Base-by-base conservation (phyloP, 2,888 invertebrate species). In the Agrilus mali region DNA sequence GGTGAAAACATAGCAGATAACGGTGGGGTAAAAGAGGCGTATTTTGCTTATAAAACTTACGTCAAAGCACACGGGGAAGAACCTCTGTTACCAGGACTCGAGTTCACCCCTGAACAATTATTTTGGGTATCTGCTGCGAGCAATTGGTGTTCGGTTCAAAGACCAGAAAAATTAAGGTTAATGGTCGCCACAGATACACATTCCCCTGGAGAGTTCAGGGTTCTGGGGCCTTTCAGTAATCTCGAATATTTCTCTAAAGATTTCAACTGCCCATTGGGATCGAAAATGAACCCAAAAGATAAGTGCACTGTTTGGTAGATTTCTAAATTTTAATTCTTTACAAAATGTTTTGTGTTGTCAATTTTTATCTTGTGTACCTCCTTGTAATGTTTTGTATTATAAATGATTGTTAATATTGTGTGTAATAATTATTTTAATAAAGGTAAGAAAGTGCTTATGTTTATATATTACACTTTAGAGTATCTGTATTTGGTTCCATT, bases 1-100 rank as follows among this genome's bases (percentile, higher is more conserved):
- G 87, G 86, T 10, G 92, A 93, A 63, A 92, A 92, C 62, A 86
- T 93, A 41, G 90, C 92, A 0, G 93, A 93, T 60, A 89, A 90
- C 59, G 88, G 87, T 1, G 93, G 92, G 1, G 77, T 89, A 48
- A 89, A 88, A 20, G 42, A 37, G 3, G 47, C 47, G 3, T 41
- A 41, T 17, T 42, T 42, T 50, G 88, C 87, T 0, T 89, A 89
- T 62, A 71, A 77, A 38, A 72, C 75, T 7, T 87, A 84, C 84
- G 74, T 73, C 0, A 65, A 71, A 7, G 68, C 77, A 6, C 73
- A 85, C 58, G 76, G 78, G 0, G 66, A 67, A 1, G 86, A 86
- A 55, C 63, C 67, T 0, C 69, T 70, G 32, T 68, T 88, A 10
- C 87, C 87, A 0, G 86, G 84, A 1, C 67, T 88, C 1, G 70